Evolutionary conservation across 2,797 vertebrate species (phyloP), one percentile per base, ranked within the genome.

Genomic region (Anolis apletophallus): DNA sequence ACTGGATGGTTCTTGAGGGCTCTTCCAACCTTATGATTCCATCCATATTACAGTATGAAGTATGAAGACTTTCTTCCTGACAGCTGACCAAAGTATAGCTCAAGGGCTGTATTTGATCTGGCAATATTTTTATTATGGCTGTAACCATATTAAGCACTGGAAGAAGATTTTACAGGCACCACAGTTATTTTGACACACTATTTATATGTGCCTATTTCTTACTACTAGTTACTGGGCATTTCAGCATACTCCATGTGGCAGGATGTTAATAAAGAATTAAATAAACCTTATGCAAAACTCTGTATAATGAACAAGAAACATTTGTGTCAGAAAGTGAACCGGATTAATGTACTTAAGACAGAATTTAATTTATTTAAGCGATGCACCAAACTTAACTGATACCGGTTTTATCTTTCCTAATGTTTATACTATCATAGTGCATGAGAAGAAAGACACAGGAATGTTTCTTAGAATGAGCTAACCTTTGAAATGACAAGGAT

Each of bases 211-310:
- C 83, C 80, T 87, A 69, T 88, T 85, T 46, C 80, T 89, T 84
- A 80, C 77, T 1, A 19, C 80, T 88, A 87, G 85, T 82, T 23
- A 54, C 9, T 71, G 75, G 21, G 72, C 16, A 72, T 61, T 55
- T 78, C 16, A 81, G 74, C n/a, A 61, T 54, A 50, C 84, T 83
- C 69, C 84, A 87, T 80, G 55, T 74, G 88, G 91, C 85, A 86
- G 72, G 91, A 91, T 72, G 89, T 86, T 0, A 88, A 83, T 40
- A 88, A 91, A 90, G 5, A 91, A 92, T 88, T 86, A 85, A 89
- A 84, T 2, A 72, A 54, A 85, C 93, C 89, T 90, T 50, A 55
- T 83, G 83, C 26, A 6, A 0, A 68, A 82, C 85, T 26, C 8
- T 87, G 36, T 75, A 80, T 64, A 68, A 19, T 80, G 85, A 91